Percentiles rank a stretch among this genome's conserved stretches.
Evolutionary conservation across 2,113 vertebrate species (phyloP).

Genomic region (Suricata suricatta): DNA sequence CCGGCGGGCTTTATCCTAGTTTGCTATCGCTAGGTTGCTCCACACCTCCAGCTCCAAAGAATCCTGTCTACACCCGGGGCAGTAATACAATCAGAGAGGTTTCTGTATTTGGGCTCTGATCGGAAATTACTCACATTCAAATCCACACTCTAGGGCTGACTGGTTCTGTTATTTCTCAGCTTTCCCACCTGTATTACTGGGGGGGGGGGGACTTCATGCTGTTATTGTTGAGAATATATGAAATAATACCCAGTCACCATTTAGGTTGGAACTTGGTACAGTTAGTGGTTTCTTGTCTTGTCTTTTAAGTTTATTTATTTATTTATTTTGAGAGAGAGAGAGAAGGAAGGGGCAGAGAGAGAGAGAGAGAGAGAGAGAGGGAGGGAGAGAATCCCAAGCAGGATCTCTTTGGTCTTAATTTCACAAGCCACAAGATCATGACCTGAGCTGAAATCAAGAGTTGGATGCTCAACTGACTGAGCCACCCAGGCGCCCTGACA

Average conservation of each 20-base stretch:
- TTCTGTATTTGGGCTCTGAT: not conserved
- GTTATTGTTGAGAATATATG: not conserved
- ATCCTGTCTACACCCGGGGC: not conserved
- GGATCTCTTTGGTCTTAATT: too few relatives aligned
- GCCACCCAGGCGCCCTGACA: too few relatives aligned
- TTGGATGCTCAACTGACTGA: too few relatives aligned
- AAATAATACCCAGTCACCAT: not conserved
- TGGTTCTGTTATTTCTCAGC: not conserved
- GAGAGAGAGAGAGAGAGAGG: too few relatives aligned
- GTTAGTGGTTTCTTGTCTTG: too few relatives aligned
- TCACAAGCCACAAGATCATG: too few relatives aligned
- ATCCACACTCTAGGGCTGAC: not conserved
- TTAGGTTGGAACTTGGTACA: not conserved
- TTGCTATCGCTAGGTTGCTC: not conserved
- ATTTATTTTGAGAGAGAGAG: too few relatives aligned
- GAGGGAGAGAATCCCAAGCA: too few relatives aligned
- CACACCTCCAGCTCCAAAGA: not conserved
- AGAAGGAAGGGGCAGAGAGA: too few relatives aligned
- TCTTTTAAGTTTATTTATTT: too few relatives aligned
- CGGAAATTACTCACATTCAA: not conserved
- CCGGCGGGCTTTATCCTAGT: not conserved
- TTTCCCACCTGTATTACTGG: not conserved
- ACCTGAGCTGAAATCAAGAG: too few relatives aligned
- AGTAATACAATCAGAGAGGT: not conserved
- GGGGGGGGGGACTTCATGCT: not conserved